Evolutionary conservation across 2,888 invertebrate genomes (phyloP).

Genomic region (Drosophila phalerata): DNA sequence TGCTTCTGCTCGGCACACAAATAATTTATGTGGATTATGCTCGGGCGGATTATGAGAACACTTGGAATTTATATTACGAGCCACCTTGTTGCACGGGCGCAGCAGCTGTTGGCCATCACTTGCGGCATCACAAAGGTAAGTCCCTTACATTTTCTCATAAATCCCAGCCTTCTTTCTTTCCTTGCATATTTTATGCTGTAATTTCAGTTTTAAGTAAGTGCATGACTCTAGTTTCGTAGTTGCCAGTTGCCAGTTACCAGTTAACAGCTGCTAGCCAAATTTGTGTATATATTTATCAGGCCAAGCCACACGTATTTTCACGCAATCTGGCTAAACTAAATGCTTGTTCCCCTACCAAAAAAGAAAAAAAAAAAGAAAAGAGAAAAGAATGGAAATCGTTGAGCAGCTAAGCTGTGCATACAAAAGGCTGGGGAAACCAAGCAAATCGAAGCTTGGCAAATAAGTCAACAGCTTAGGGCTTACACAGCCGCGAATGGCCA

Average conservation of each 20-base stretch:
- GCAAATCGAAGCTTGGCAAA: slow-evolving; percentile 74
- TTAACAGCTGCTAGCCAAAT: not conserved
- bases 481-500: slow-evolving; percentile 68
- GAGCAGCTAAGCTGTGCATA: slow-evolving; percentile 53
- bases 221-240: not conserved
- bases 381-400: slow-evolving; percentile 40
- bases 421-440: slow-evolving; percentile 36
- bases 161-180: not conserved
- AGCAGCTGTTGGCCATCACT: slow-evolving; percentile 88
- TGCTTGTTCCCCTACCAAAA: slow-evolving; percentile 4
- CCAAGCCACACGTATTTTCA: slow-evolving; percentile 31
- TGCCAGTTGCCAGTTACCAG: not conserved
- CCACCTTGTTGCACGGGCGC: slow-evolving; percentile 90
- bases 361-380: slow-evolving; percentile 7
- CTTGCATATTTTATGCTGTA: slow-evolving; percentile 43
- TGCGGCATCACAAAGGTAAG: slow-evolving; percentile 91
- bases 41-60: slow-evolving; percentile 88
- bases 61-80: slow-evolving; percentile 91
- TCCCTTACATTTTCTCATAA: slow-evolving; percentile 13
- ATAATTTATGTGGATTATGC: slow-evolving; percentile 85
- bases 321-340: slow-evolving; percentile 60
- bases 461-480: slow-evolving; percentile 79
- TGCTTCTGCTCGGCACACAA: slow-evolving; percentile 63
- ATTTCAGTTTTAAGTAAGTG: slow-evolving; percentile 59
- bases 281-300: slow-evolving; percentile 34